Conservation (phyloP, 2,113 vertebrate genomes). For the Sturnira hondurensis region DNA sequence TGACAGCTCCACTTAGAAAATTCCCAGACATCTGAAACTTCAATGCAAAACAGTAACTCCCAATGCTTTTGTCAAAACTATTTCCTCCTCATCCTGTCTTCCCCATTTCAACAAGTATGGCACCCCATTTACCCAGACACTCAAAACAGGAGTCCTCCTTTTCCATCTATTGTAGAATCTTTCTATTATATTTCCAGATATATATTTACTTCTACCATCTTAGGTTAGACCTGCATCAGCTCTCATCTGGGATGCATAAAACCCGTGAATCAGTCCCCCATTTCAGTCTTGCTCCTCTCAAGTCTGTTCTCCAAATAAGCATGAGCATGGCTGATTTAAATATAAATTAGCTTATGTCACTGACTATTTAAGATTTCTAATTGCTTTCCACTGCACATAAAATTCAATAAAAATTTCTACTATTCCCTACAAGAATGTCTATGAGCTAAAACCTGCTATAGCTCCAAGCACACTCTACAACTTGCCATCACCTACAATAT, state of each 20-base stretch:
- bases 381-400: background rate
- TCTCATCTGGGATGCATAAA: background rate
- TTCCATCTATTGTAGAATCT: background rate
- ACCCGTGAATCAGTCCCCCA: background rate
- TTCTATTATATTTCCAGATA: background rate
- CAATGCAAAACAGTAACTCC: background rate
- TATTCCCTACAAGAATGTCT: background rate
- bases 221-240: background rate
- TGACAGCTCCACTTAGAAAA: conserved; percentile 34
- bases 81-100: background rate
- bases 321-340: background rate
- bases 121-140: background rate
- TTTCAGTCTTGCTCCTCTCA: background rate
- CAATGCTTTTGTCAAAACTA: background rate
- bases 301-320: background rate
- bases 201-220: background rate
- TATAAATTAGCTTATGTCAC: background rate
- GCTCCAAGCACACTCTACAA: background rate
- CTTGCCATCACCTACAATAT: background rate
- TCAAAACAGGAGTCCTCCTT: background rate
- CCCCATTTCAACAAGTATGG: background rate
- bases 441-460: background rate
- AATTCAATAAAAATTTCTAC: background rate
- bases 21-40: conserved; percentile 5
- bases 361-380: background rate